Conservation (phyloP, 2,888 invertebrate species). For the Euzophera pinguis region DNA sequence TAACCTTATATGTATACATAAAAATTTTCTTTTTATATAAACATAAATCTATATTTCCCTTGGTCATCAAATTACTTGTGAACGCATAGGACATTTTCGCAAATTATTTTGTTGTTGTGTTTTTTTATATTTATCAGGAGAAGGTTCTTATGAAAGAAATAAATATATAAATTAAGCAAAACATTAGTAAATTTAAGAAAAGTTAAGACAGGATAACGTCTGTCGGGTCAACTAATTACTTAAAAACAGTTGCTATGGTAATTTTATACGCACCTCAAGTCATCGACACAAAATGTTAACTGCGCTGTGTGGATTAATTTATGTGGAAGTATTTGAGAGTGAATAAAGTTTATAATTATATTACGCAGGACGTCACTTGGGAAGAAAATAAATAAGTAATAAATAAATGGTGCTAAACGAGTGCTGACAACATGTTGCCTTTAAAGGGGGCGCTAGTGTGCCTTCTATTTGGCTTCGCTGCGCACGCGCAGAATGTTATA, state of each 20-base stretch:
- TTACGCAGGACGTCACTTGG: slow-evolving; percentile 6
- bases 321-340: not conserved
- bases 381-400: slow-evolving; percentile 14
- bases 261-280: not conserved
- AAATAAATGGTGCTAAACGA: slow-evolving; percentile 40
- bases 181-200: too few relatives aligned
- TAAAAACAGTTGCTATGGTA: not conserved
- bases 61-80: too few relatives aligned
- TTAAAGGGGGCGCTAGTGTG: slow-evolving; percentile 44
- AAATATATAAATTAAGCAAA: too few relatives aligned
- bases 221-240: too few relatives aligned
- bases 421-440: slow-evolving; percentile 43
- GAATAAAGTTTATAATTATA: not conserved
- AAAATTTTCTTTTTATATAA: too few relatives aligned
- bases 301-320: not conserved
- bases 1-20: too few relatives aligned
- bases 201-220: too few relatives aligned
- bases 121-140: too few relatives aligned
- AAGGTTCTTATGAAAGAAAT: too few relatives aligned
- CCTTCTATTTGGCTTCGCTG: slow-evolving; percentile 39
- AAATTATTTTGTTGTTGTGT: too few relatives aligned
- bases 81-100: too few relatives aligned
- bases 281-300: not conserved
- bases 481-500: slow-evolving; percentile 38
- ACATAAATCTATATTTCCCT: too few relatives aligned